These are phyloP conservation scores for Thyatira batis DNA, from an alignment of 2,888 invertebrate species.

Conservation along the genomic window DNA sequence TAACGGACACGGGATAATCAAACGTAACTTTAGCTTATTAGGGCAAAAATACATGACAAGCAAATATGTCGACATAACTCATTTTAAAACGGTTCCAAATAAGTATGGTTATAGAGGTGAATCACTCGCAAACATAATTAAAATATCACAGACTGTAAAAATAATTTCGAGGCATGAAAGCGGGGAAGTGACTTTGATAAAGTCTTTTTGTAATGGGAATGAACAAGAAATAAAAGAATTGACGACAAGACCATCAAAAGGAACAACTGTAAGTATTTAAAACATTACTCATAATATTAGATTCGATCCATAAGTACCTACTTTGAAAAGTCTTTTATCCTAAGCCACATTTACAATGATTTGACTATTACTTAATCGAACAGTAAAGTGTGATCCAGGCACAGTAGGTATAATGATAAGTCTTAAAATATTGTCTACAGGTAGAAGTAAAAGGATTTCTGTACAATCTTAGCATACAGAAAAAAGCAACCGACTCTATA, in stretches of 20 bases:
- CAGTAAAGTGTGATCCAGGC: neutral
- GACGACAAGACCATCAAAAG: slow-evolving; percentile 82
- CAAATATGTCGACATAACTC: slow-evolving; percentile 80
- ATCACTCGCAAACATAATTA: slow-evolving; percentile 84
- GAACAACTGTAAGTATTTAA: slow-evolving; percentile 84
- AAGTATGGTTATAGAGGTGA: slow-evolving; percentile 87
- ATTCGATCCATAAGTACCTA: too few species aligned
- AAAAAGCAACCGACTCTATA: slow-evolving; percentile 73
- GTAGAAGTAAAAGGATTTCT: slow-evolving; percentile 86
- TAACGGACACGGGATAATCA: slow-evolving; percentile 86
- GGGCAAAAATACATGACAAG: slow-evolving; percentile 85
- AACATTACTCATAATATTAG: neutral
- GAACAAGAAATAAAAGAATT: slow-evolving; percentile 48
- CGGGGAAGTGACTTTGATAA: slow-evolving; percentile 79
- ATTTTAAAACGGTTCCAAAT: slow-evolving; percentile 75
- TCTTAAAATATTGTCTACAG: slow-evolving; percentile 39
- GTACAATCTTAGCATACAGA: slow-evolving; percentile 84
- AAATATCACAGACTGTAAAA: slow-evolving; percentile 80
- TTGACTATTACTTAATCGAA: neutral
- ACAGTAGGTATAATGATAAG: neutral
- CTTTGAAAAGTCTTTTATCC: too few species aligned
- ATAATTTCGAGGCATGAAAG: slow-evolving; percentile 80
- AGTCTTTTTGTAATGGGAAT: slow-evolving; percentile 79
- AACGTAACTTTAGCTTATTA: slow-evolving; percentile 78
- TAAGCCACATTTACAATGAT: too few species aligned